Percentiles rank a stretch among this genome's conserved stretches.
These are phyloP conservation scores for Mizuhopecten yessoensis DNA, from an alignment of 1,140 invertebrate genomes.

Conservation along the genomic window DNA sequence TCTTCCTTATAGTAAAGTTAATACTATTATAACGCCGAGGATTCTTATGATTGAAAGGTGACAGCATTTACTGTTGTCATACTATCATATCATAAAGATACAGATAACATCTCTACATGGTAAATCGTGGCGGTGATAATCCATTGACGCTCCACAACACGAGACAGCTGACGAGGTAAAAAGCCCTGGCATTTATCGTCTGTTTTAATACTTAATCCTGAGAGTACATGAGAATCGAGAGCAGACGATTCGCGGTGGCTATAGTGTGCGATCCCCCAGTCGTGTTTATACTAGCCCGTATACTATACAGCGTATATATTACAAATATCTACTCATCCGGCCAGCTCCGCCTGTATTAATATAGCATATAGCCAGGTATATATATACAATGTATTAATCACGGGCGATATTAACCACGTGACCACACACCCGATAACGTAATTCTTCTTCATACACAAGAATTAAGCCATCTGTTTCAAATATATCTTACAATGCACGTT, in stretches of 20 bases:
- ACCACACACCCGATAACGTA: constrained; percentile 1
- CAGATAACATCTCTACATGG: background rate
- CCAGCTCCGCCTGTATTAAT: background rate
- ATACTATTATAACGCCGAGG: background rate
- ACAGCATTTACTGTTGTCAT: background rate
- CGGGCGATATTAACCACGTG: background rate
- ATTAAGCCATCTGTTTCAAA: background rate
- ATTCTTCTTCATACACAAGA: background rate
- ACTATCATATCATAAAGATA: background rate
- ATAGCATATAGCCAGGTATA: background rate
- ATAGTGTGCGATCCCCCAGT: background rate
- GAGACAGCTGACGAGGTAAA: background rate
- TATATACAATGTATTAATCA: background rate
- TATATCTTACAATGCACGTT: background rate
- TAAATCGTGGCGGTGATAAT: constrained; percentile 15
- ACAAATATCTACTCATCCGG: constrained; percentile 28
- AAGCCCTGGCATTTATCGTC: constrained; percentile 19
- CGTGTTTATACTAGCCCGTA: background rate
- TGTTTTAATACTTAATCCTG: constrained; percentile 15
- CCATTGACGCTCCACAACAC: constrained; percentile 30
- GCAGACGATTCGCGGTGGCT: constrained; percentile 26
- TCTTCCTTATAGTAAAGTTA: background rate
- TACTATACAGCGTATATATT: constrained; percentile 11
- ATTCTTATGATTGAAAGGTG: constrained; percentile 1
- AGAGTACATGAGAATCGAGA: background rate